Evolutionary conservation across 2,888 invertebrate genomes (phyloP).

Genomic region (Vandiemenella viatica): DNA sequence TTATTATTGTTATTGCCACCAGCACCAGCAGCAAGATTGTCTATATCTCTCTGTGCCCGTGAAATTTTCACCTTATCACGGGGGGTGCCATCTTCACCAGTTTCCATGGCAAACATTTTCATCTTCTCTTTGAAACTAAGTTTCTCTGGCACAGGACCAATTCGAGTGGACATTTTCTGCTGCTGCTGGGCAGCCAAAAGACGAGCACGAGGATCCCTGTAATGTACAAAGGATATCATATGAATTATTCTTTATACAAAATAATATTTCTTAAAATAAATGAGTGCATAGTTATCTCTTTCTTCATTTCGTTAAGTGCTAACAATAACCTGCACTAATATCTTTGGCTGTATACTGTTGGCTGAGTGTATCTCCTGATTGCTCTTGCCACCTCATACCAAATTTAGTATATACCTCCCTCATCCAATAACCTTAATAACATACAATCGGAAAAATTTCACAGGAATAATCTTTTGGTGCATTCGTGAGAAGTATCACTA

Average conservation of each 20-base stretch:
- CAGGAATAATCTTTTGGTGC: no score
- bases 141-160: slow-evolving; percentile 64
- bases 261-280: no score
- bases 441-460: no score
- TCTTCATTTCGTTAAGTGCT: no score
- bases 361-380: no score
- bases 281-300: no score
- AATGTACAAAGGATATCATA: neutral
- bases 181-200: slow-evolving; percentile 71
- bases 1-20: slow-evolving; percentile 7
- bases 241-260: neutral
- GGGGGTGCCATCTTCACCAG: slow-evolving; percentile 83
- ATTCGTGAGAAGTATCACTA: no score
- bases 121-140: slow-evolving; percentile 97
- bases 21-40: slow-evolving; percentile 37
- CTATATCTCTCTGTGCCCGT: slow-evolving; percentile 86
- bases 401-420: no score
- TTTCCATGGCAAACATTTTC: slow-evolving; percentile 97
- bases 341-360: no score
- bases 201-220: slow-evolving; percentile 74
- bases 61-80: slow-evolving; percentile 93
- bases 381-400: no score
- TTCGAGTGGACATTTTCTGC: slow-evolving; percentile 39
- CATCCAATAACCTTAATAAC: no score
- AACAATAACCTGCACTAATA: no score